Evolutionary conservation across 2,113 vertebrate species (phyloP), one percentile per base, ranked within the genome.

Genomic region (Podarcis raffonei): DNA sequence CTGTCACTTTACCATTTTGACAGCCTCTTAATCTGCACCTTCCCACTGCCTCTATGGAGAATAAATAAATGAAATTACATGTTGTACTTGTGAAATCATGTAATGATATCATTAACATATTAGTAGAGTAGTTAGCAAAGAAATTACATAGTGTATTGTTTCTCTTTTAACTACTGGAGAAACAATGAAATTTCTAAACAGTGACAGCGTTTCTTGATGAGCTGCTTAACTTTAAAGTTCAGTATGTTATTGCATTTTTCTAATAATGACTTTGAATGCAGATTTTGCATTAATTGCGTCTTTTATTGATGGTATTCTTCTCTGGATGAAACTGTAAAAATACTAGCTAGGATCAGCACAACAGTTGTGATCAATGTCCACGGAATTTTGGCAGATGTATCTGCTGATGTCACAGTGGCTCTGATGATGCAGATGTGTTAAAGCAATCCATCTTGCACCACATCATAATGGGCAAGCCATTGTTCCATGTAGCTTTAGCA

Each of bases 1-100:
- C 42, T 93, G 83, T 92, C 85, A 90, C 78, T 94, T 96, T 89
- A 90, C 95, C 89, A 93, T 94, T 82, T 93, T 93, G 88, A 93
- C 92, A 93, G 79, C 68, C 35, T 87, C 80, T 86, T 95, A 94
- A 94, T 95, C 87, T 94, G 25, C 76, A 89, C 39, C 86, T 89
- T 92, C 91, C 22, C 66, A 92, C 84, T 93, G 53, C 20, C 66
- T 94, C 87, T 94, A 3, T 76, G 87, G 91, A 94, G 89, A 92
- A 88, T 90, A 90, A 96, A 90, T 92, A 92, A 92, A 92, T 92
- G 66, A 79, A 94, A 92, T 95, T 95, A 92, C 89, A 90, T 92
- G 62, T 94, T 92, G 89, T 93, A 75, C 83, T 82, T 92, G 80
- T 86, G 66, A 95, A 96, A 95, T 95, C 37, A 89, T 90, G 89